Evolutionary conservation across 2,888 invertebrate genomes (phyloP), one percentile per base, ranked within the genome.

Genomic region (Drosophila crucigera): DNA sequence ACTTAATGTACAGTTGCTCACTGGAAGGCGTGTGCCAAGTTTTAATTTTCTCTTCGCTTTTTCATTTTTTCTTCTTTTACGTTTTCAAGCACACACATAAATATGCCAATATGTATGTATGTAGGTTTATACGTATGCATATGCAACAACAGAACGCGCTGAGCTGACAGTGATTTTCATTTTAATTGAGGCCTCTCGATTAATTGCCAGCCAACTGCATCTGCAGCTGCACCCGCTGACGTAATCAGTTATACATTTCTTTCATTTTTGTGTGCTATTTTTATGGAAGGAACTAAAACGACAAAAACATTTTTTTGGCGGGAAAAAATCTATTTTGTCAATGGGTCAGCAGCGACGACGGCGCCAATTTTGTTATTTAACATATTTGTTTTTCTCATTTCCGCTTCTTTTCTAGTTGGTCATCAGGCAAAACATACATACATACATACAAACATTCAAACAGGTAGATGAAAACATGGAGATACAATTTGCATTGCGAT

Each of bases 161-260:
- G 64, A 68, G 70, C 77, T 82, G 87, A 77, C 83, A 88, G 83
- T 83, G 88, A 85, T 88, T 88, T 81, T 62, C 62, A 82, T 88
- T 78, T 77, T 75, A 85, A 88, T 88, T 85, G 79, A 84, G 80
- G 78, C 71, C 73, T 82, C 85, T 78, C 83, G 76, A 85, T 83
- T 85, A 88, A 85, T 85, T 80, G 76, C 61, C 31, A 73, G 19
- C 41, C 80, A 73, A 73, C 80, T 78, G 73, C 73, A 73, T 30
- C 58, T 67, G 82, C 69, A 50, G 59, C 54, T 78, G 73, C 69
- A 55, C 11, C 55, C 71, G 63, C 72, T 81, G 79, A 73, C 78
- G 79, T 74, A 80, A 78, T 75, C 79, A 75, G 37, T 68, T 55
- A 35, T 52, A 41, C 10, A 50, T 54, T 66, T 54, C 30, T 69